A percentile compares a stretch with the other conserved stretches of the same genome.
phyloP scores from a whole-genome alignment of 92 coral and sea anemone species.

The Bergia sp. region DNA sequence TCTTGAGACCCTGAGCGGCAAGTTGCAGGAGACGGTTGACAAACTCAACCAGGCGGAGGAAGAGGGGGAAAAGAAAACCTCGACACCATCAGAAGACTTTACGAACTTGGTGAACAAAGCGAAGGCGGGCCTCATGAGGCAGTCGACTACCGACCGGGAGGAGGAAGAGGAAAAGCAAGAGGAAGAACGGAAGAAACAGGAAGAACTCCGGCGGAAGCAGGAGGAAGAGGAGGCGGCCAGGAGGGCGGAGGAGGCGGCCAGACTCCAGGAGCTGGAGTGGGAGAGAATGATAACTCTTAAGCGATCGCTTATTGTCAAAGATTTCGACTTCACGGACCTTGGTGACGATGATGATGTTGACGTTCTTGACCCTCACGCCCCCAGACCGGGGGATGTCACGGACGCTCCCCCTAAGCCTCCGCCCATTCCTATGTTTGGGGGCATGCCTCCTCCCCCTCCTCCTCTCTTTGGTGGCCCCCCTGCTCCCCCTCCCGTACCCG shows the following conservation, averaged over 20 bases:
- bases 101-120: constrained; percentile 74
- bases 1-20: constrained; percentile 60
- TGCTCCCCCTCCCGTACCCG: constrained; percentile 91
- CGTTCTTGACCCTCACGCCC: constrained; percentile 60
- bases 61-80: constrained; percentile 52
- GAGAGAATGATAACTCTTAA: constrained; percentile 93
- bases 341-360: constrained; percentile 89
- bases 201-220: constrained; percentile 66
- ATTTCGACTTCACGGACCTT: constrained; percentile 95
- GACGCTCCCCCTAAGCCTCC: constrained; percentile 81
- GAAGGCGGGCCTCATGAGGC: constrained; percentile 63
- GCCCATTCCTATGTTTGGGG: constrained; percentile 58
- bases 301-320: constrained; percentile 90
- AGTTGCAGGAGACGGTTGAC: constrained; percentile 70
- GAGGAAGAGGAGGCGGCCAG: constrained; percentile 87
- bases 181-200: constrained; percentile 71
- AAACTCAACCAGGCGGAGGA: constrained; percentile 68
- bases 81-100: constrained; percentile 67
- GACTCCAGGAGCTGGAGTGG: constrained; percentile 94
- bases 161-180: constrained; percentile 62
- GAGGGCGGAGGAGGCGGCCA: constrained; percentile 91
- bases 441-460: constrained; percentile 70
- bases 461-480: constrained; percentile 71
- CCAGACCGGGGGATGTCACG: constrained; percentile 58
- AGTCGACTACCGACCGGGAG: constrained; percentile 62